These are phyloP conservation scores for Plotosus lineatus DNA, from an alignment of 2,113 vertebrate genomes.

Conservation along the genomic window DNA sequence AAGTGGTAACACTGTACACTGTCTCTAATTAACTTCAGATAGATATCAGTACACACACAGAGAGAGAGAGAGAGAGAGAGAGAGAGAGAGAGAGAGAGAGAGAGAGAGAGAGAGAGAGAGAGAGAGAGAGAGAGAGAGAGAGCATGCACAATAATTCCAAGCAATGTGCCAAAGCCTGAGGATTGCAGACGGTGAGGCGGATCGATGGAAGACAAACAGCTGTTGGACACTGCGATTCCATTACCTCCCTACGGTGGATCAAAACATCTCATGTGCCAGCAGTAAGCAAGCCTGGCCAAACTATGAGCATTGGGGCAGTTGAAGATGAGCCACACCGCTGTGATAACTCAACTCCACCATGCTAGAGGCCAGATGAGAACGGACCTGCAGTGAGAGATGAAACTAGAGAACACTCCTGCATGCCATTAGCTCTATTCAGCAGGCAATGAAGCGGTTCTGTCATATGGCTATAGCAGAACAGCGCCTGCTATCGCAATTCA, in stretches of 20 bases:
- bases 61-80: slow-evolving; percentile 13
- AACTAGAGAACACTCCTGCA: slow-evolving; percentile 15
- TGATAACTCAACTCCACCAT: slow-evolving; percentile 26
- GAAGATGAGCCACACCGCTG: not conserved
- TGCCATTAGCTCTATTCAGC: slow-evolving; percentile 40
- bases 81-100: slow-evolving; percentile 3
- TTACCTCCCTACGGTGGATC: slow-evolving; percentile 42
- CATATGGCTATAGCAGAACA: slow-evolving; percentile 25
- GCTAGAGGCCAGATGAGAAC: slow-evolving; percentile 23
- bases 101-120: no score
- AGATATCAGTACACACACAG: slow-evolving; percentile 46
- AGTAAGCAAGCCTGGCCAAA: slow-evolving; percentile 21
- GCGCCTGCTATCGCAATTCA: not conserved
- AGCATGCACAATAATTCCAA: slow-evolving; percentile 11
- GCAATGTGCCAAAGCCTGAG: slow-evolving; percentile 32
- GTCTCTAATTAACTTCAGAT: slow-evolving; percentile 51
- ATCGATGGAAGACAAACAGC: slow-evolving; percentile 50
- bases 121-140: no score
- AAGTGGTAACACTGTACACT: slow-evolving; percentile 3
- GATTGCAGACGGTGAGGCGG: slow-evolving; percentile 34
- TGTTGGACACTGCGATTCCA: slow-evolving; percentile 40
- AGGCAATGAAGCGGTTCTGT: slow-evolving; percentile 32
- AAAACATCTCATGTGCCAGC: slow-evolving; percentile 16
- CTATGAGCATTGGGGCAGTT: not conserved
- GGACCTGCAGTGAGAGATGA: slow-evolving; percentile 20